A percentile compares a stretch with the other conserved stretches of the same genome.
These are phyloP conservation scores for Xiphorhynchus elegans DNA, from an alignment of 2,113 vertebrate species.

Conservation along the genomic window DNA sequence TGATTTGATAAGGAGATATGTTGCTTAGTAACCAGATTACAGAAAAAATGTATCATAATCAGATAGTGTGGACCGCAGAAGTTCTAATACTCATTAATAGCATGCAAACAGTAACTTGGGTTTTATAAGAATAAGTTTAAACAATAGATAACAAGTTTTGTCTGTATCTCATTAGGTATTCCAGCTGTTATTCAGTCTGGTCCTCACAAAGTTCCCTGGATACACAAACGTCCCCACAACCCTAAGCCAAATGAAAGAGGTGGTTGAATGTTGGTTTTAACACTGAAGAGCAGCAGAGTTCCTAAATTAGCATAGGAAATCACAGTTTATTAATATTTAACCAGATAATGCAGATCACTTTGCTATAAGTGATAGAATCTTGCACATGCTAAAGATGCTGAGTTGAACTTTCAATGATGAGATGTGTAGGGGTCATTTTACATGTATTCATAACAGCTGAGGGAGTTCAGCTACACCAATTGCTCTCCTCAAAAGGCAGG, in stretches of 20 bases:
- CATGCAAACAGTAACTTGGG: neutral
- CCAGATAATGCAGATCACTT: neutral
- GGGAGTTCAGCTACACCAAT: neutral
- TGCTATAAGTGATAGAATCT: neutral
- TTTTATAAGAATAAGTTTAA: neutral
- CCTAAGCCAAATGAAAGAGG: neutral
- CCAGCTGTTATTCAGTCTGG: neutral
- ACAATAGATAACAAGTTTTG: neutral
- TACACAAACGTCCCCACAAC: neutral
- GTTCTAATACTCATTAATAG: neutral
- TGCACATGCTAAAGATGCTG: neutral
- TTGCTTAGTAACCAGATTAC: neutral
- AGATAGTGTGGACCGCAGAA: accelerated
- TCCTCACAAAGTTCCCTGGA: neutral
- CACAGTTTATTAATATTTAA: neutral
- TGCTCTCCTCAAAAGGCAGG: neutral
- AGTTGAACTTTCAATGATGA: neutral
- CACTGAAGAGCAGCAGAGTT: neutral
- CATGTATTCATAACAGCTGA: neutral
- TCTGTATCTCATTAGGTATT: neutral
- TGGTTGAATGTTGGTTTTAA: neutral
- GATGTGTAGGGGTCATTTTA: neutral
- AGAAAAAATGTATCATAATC: neutral
- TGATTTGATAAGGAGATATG: neutral
- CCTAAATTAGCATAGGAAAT: neutral